Evolutionary conservation across 1,140 invertebrate species (phyloP), one percentile per base, ranked within the genome.

Genomic region (Drosophila rufa): DNA sequence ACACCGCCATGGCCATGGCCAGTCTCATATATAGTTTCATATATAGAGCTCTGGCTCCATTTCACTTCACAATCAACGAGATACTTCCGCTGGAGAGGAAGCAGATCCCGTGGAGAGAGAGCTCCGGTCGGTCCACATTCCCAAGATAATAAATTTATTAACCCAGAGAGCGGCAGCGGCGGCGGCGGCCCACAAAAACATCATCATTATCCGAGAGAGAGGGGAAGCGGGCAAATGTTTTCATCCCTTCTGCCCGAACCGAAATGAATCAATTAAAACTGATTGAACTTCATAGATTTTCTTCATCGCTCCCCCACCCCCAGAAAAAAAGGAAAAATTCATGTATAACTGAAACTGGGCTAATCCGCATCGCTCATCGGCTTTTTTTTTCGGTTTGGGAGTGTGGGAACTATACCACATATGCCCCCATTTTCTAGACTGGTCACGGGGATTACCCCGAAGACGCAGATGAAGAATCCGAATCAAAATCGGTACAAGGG

Each of bases 101-200:
- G 40, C 57, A 19, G 22, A 33, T 64, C 56, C 42, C 27, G 27
- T 6, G 6, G 27, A 30, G 42, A 55, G 51, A 56, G n/a, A 38
- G 19, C 27, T 30, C 2, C 25, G 7, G 15, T 14, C 17, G 14
- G 42, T 8, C 51, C 45, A 64, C 64, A 90, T 90, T 90, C 85
- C 85, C 85, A 90, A 90, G 85, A 90, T 90, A 90, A 90, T 90
- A 90, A 90, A 90, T 90, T 90, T 90, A 90, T 90, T 90, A 90
- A 89, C 84, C 59, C 36, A 42, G 45, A 65, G 45, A 65, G 33
- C 48, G 73, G 19, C 19, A 22, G 19, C 19, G 19, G 50, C 62
- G 40, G 60, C 40, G 57, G 33, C 48, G 73, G 50, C 62, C 64
- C 46, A 75, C 43, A 65, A 43, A 43, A 79, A 77, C 74, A 89